A percentile compares a stretch with the other conserved stretches of the same genome.
These are phyloP conservation scores for Andrena chrysosceles DNA, from an alignment of 2,888 invertebrate genomes.

Conservation along the genomic window DNA sequence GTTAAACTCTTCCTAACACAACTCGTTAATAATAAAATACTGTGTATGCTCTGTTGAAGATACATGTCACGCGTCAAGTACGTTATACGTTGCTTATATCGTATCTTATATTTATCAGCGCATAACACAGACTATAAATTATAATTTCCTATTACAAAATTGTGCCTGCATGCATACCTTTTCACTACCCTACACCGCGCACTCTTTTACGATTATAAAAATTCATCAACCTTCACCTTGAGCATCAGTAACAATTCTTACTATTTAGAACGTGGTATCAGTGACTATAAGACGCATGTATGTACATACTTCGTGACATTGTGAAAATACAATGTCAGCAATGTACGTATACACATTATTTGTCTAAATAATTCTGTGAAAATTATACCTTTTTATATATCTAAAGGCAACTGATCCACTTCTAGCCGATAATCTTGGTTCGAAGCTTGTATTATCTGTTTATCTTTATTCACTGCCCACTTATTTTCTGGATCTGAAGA, in stretches of 20 bases:
- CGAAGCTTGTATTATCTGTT: conserved; percentile 67
- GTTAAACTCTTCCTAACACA: conserved; percentile 29
- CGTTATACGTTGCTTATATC: conserved; percentile 4
- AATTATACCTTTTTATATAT: conserved; percentile 34
- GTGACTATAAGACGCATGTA: conserved; percentile 44
- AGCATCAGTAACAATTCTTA: conserved; percentile 24
- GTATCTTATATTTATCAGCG: conserved; percentile 44
- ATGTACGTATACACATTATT: conserved; percentile 12
- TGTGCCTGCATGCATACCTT: conserved; percentile 2
- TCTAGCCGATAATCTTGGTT: conserved; percentile 86
- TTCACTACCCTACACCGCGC: conserved; percentile 6
- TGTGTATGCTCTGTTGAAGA: conserved; percentile 49
- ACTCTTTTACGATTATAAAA: conserved; percentile 38
- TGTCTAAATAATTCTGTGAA: conserved; percentile 26
- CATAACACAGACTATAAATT: conserved; percentile 39
- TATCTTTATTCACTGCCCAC: conserved; percentile 85
- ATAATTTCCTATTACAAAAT: conserved; percentile 19
- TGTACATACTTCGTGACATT: conserved; percentile 17
- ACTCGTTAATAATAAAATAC: conserved; percentile 58
- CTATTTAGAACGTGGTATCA: conserved; percentile 29
- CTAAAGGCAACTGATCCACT: conserved; percentile 85
- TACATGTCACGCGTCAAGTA: conserved; percentile 14
- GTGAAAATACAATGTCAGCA: conserved; percentile 20
- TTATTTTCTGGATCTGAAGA: conserved; percentile 91
- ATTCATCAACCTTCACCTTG: conserved; percentile 34